phyloP scores from a whole-genome alignment of 1,140 invertebrate genomes.

The Onthophagus taurus region DNA sequence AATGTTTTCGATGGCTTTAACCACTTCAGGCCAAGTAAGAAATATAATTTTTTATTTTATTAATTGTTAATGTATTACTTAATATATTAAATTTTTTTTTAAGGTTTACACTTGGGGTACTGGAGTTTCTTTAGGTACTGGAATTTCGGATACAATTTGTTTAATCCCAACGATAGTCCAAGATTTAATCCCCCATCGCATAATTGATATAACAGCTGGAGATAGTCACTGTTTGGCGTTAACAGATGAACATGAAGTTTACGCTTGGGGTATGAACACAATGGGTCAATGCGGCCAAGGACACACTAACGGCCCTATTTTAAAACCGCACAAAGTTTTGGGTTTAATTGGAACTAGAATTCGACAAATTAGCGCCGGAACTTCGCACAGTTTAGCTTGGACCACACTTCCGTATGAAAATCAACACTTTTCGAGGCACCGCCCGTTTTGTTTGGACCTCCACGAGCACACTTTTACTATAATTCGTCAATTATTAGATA shows the following conservation, averaged over 20 bases:
- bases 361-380: slow-evolving; percentile 55
- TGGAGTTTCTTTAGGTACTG: slow-evolving; percentile 49
- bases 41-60: background rate
- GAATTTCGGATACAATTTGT: slow-evolving; percentile 46
- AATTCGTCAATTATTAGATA: slow-evolving; percentile 48
- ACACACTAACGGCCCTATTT: slow-evolving; percentile 53
- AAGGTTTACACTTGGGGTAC: slow-evolving; percentile 56
- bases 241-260: slow-evolving; percentile 43
- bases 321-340: slow-evolving; percentile 50
- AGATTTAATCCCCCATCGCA: slow-evolving; percentile 33
- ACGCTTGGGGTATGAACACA: slow-evolving; percentile 60
- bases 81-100: background rate
- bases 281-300: slow-evolving; percentile 64
- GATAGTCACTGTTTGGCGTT: slow-evolving; percentile 53
- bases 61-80: background rate
- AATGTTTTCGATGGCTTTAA: slow-evolving; percentile 52
- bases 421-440: slow-evolving; percentile 46
- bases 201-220: slow-evolving; percentile 45
- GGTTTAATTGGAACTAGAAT: slow-evolving; percentile 51
- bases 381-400: slow-evolving; percentile 60
- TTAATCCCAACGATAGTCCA: slow-evolving; percentile 42
- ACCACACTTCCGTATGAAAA: slow-evolving; percentile 49
- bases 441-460: slow-evolving; percentile 55
- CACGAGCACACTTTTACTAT: slow-evolving; percentile 51
- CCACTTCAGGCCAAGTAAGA: slow-evolving; percentile 44